Percentiles rank a stretch among this genome's conserved stretches.
These are phyloP conservation scores for Anas platyrhynchos DNA, from an alignment of 2,113 vertebrate genomes.

Conservation along the genomic window DNA sequence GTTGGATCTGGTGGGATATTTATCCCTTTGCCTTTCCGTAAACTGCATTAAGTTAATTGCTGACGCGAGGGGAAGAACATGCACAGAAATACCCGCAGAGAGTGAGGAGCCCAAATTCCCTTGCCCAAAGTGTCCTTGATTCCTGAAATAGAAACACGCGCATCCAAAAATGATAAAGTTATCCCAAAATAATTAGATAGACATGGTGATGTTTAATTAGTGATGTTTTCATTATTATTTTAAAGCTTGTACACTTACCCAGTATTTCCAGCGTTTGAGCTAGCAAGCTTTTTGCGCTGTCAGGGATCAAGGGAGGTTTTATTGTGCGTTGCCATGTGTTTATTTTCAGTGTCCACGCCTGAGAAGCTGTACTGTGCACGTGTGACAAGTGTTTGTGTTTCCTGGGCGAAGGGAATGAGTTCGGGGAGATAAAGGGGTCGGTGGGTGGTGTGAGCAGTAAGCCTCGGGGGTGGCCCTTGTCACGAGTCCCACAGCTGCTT, in stretches of 20 bases:
- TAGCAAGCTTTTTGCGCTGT: neutral
- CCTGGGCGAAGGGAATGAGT: neutral
- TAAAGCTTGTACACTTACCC: neutral
- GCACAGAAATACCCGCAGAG: neutral
- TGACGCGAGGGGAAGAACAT: neutral
- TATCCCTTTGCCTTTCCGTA: neutral
- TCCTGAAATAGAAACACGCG: neutral
- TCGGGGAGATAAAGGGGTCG: neutral
- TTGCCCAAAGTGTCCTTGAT: neutral
- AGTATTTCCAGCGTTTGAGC: neutral
- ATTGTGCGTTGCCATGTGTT: neutral
- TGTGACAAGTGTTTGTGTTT: constrained; percentile 28
- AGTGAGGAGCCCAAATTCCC: neutral
- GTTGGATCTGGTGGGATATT: neutral
- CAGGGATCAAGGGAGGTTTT: neutral
- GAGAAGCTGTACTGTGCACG: neutral
- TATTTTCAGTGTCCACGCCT: neutral
- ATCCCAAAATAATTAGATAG: neutral
- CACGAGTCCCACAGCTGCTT: neutral
- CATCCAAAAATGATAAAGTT: neutral
- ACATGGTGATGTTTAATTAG: neutral
- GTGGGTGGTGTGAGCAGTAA: neutral
- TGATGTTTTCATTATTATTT: neutral
- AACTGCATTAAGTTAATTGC: neutral
- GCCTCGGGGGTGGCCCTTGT: neutral